Evolutionary conservation across 2,113 vertebrate species (phyloP), one percentile per base, ranked within the genome.

Genomic region (Aix galericulata): DNA sequence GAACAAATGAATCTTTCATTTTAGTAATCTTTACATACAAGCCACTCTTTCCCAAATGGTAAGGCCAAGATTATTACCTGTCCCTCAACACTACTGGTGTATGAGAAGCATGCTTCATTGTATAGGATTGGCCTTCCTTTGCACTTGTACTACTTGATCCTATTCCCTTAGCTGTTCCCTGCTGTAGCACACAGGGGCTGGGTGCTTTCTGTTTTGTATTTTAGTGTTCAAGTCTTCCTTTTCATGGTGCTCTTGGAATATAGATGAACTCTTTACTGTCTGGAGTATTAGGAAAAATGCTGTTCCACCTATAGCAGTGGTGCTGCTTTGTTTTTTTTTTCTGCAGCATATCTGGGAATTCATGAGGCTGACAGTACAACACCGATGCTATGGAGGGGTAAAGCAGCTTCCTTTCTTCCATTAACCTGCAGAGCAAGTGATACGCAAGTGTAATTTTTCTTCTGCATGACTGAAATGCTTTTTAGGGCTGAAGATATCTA

Each of bases 361-460:
- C 2, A 0, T 0, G 0, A 17, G 58, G 63, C 84, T 73, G 52
- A 5, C 27, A 2, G 23, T 23, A 8, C 22, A 26, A 52, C 1
- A 7, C 48, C 16, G 68, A 25, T 56, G 58, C 48, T n/a, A n/a
- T 5, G 71, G 21, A 40, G 48, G 36, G 62, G 13, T 53, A 15
- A 14, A 2, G 50, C 34, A 40, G 67, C 63, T 82, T 64, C 26
- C 46, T 46, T 14, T 11, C 46, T 50, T 14, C 55, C 40, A 42
- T 25, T 71, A 67, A 74, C 80, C 73, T 88, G 79, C 67, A 48
- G 55, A 91, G 59, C 31, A 46, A 64, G 50, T 11, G 42, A 29
- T 52, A 18, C 18, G 15, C 23, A 3, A 44, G 29, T 25, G 8
- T 71, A 40, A 56, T 52, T 85, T 31, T 34, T 62, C 69, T 92